Conservation (phyloP, 2,888 invertebrate species). For the Choreutis nemorana region DNA sequence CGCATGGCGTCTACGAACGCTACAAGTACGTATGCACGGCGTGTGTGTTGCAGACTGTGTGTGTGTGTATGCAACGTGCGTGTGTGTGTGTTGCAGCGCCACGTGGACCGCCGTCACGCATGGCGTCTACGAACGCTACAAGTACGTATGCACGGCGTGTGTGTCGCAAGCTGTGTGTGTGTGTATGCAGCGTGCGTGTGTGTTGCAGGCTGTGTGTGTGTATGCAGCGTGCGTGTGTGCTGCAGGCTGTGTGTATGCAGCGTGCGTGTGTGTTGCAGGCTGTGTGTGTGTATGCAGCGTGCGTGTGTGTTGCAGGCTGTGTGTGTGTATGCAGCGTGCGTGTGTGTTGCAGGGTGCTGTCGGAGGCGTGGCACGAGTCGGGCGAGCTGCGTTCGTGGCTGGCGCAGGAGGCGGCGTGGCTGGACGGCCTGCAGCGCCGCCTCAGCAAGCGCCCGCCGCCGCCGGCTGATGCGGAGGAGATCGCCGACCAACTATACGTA, state of each 20-base stretch:
- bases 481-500: constrained; percentile 84
- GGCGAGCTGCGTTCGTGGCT: constrained; percentile 82
- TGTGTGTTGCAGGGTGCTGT: constrained; percentile 53
- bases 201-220: not conserved
- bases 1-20: too few relatives aligned
- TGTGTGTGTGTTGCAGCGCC: not conserved
- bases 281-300: too few relatives aligned
- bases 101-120: not conserved
- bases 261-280: not conserved
- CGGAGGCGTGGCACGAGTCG: constrained; percentile 79
- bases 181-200: not conserved
- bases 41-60: not conserved
- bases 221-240: too few relatives aligned
- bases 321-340: not conserved
- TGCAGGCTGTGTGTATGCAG: too few relatives aligned
- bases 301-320: not conserved
- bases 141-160: too few relatives aligned
- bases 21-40: too few relatives aligned
- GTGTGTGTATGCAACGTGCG: not conserved
- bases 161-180: too few relatives aligned
- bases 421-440: constrained; percentile 81
- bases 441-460: constrained; percentile 73
- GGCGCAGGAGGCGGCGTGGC: constrained; percentile 78
- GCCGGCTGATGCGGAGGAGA: constrained; percentile 93
- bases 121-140: not conserved